Conservation (phyloP, 2,113 vertebrate species). For the Sorex fumeus region DNA sequence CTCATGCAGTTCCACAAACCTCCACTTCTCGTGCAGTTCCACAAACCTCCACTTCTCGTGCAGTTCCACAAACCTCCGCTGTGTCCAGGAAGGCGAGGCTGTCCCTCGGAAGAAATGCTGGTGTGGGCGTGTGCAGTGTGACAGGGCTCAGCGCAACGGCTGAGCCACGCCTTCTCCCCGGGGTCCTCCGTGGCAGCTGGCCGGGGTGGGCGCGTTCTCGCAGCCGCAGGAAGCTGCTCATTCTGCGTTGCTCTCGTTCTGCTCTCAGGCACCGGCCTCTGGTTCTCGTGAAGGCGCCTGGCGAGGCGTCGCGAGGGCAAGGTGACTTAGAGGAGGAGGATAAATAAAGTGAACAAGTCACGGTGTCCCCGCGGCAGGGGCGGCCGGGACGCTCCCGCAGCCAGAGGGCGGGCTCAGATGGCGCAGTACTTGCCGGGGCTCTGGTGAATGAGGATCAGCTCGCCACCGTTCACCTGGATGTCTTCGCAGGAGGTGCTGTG, state of each 20-base stretch:
- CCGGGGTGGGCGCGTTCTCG: neutral
- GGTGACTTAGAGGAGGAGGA: slow-evolving; percentile 50
- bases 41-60: slow-evolving; percentile 12
- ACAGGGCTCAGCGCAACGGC: too few relatives aligned
- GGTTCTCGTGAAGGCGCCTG: neutral
- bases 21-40: too few relatives aligned
- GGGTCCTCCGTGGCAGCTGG: neutral
- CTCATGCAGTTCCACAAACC: neutral
- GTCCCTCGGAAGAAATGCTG: neutral
- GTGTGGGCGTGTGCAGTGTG: neutral
- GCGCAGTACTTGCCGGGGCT: slow-evolving; percentile 74
- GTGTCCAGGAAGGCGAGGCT: neutral
- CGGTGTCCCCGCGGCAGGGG: neutral
- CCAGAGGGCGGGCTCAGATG: too few relatives aligned
- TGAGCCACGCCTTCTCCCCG: too few relatives aligned
- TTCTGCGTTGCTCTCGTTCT: too few relatives aligned
- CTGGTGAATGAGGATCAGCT: slow-evolving; percentile 76
- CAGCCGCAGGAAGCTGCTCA: too few relatives aligned
- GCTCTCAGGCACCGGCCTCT: neutral
- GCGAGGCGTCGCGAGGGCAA: slow-evolving; percentile 2
- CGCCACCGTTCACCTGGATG: slow-evolving; percentile 71
- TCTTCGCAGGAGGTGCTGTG: neutral
- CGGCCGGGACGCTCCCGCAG: too few relatives aligned
- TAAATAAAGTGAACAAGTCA: slow-evolving; percentile 68
- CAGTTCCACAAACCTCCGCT: neutral